These are phyloP conservation scores for Enteromius paludinosus DNA, from an alignment of 2,797 vertebrate genomes.

Conservation along the genomic window DNA sequence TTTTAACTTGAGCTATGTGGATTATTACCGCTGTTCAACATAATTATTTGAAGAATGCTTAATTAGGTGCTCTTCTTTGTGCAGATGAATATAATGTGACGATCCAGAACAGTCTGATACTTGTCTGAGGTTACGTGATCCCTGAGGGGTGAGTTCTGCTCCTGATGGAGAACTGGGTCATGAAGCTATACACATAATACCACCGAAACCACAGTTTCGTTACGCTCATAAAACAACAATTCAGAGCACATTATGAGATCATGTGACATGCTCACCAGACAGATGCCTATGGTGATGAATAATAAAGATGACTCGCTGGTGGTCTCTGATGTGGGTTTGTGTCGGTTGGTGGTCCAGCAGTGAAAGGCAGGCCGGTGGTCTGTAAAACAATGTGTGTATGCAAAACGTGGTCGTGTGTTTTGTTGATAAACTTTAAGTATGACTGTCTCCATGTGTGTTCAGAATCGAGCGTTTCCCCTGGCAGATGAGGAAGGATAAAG, in stretches of 20 bases:
- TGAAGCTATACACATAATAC: conserved; percentile 11
- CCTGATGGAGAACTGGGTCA: conserved; percentile 36
- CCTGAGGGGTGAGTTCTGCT: conserved; percentile 2
- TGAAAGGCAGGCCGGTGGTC: conserved; percentile 4
- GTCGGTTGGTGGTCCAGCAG: conserved; percentile 10
- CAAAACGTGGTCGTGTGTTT: conserved; percentile 9
- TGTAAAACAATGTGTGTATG: conserved; percentile 4
- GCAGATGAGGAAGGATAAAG: conserved; percentile 87
- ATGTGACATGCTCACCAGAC: conserved; percentile 16
- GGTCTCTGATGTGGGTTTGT: conserved; percentile 33
- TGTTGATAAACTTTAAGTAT: not conserved
- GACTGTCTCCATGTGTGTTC: conserved; percentile 11
- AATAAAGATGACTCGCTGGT: conserved; percentile 21
- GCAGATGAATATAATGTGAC: conserved; percentile 15
- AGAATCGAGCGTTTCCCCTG: conserved; percentile 86
- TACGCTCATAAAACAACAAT: conserved; percentile 12
- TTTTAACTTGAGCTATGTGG: not conserved
- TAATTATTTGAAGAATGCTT: conserved; percentile 25
- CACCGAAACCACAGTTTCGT: not conserved
- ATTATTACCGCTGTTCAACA: not conserved
- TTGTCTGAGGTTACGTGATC: conserved; percentile 15
- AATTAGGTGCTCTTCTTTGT: conserved; percentile 17
- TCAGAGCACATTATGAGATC: conserved; percentile 28
- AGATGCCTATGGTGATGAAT: conserved; percentile 1
- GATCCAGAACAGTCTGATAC: conserved; percentile 5